A percentile compares a stretch with the other conserved stretches of the same genome.
These are phyloP conservation scores for Actinia tenebrosa DNA, from an alignment of 64 coral and sea anemone genomes.

Conservation along the genomic window DNA sequence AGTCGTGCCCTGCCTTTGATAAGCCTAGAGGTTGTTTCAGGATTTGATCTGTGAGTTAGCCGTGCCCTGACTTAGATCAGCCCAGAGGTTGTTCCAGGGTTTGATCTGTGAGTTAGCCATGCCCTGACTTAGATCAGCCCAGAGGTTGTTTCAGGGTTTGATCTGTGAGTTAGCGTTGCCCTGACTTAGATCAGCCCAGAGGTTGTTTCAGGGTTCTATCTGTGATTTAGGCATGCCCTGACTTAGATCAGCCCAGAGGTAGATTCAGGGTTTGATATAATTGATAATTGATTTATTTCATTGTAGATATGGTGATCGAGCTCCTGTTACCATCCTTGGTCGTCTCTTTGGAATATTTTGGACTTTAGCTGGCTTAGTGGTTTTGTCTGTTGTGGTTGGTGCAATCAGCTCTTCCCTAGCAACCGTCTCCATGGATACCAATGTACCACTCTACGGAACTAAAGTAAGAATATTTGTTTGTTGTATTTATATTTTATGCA, in stretches of 20 bases:
- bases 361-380: conserved; percentile 49
- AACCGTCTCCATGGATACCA: conserved; percentile 12
- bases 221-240: not conserved
- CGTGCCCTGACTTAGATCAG: too few relatives aligned
- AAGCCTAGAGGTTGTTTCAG: too few relatives aligned
- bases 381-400: conserved; percentile 39
- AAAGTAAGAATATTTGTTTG: not conserved
- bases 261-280: too few relatives aligned
- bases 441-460: conserved; percentile 56
- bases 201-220: too few relatives aligned
- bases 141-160: too few relatives aligned
- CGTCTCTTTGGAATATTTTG: conserved; percentile 41
- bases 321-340: conserved; percentile 38
- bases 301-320: conserved; percentile 54
- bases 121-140: too few relatives aligned
- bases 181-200: too few relatives aligned
- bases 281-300: not conserved
- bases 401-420: conserved; percentile 35
- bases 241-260: not conserved
- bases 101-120: too few relatives aligned
- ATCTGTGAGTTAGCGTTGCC: too few relatives aligned
- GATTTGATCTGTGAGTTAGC: too few relatives aligned
- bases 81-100: too few relatives aligned
- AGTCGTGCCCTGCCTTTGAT: too few relatives aligned
- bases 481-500: not conserved